A percentile compares a stretch with the other conserved stretches of the same genome.
These are phyloP conservation scores for Bradypodion ventrale DNA, from an alignment of 2,797 vertebrate genomes.

Conservation along the genomic window DNA sequence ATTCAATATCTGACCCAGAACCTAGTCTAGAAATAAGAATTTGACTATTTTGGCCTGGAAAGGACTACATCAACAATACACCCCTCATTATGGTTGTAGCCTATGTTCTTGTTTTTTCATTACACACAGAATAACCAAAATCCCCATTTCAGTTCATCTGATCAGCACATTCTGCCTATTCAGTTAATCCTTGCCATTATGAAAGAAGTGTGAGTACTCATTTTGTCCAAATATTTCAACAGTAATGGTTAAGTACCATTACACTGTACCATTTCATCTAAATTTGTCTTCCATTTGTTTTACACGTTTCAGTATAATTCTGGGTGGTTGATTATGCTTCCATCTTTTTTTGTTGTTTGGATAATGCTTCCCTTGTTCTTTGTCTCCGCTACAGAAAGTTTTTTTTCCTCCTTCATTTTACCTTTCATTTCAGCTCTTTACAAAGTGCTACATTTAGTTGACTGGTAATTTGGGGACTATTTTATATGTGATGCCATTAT, in stretches of 20 bases:
- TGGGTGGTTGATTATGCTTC: conserved; percentile 64
- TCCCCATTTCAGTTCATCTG: background rate
- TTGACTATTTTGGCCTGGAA: background rate
- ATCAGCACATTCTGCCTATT: background rate
- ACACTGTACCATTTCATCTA: conserved; percentile 48
- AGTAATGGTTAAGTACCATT: background rate
- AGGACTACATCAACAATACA: too few species aligned
- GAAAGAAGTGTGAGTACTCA: background rate
- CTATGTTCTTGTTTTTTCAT: background rate
- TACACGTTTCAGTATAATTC: conserved; percentile 53
- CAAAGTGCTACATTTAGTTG: conserved; percentile 65
- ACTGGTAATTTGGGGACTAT: conserved; percentile 58
- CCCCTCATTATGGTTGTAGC: background rate
- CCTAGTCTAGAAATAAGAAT: background rate
- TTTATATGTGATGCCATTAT: conserved; percentile 64
- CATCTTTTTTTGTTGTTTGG: conserved; percentile 50
- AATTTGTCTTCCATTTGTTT: conserved; percentile 65
- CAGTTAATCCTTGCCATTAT: background rate
- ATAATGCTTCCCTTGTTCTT: conserved; percentile 55
- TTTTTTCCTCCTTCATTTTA: conserved; percentile 46
- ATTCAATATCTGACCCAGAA: background rate
- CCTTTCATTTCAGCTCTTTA: conserved; percentile 66
- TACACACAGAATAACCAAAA: background rate
- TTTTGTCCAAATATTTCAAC: background rate
- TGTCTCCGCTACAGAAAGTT: conserved; percentile 33